A percentile compares a stretch with the other conserved stretches of the same genome.
phyloP scores from a whole-genome alignment of 2,888 invertebrate genomes.

The Drosophila setosimentum region DNA sequence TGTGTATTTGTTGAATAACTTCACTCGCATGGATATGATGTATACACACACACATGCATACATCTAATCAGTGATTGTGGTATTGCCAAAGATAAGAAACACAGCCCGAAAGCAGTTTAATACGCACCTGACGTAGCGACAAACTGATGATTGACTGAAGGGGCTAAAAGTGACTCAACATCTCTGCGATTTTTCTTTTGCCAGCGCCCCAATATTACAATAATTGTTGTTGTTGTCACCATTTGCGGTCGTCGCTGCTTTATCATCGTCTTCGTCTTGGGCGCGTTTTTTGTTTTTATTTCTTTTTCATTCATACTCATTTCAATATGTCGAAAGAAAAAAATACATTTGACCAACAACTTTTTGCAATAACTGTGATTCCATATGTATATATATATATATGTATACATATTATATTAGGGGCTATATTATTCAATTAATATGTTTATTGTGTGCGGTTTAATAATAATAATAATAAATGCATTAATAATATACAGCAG shows the following conservation, averaged over 20 bases:
- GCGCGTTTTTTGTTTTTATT: conserved; percentile 20
- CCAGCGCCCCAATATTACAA: conserved; percentile 47
- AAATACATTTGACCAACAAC: conserved; percentile 40
- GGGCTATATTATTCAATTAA: conserved; percentile 38
- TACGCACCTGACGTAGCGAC: conserved; percentile 34
- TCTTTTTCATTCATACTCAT: conserved; percentile 52
- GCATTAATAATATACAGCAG: conserved; percentile 41
- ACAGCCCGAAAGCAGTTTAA: conserved; percentile 23
- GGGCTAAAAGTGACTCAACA: conserved; percentile 68
- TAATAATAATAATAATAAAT: conserved; percentile 31
- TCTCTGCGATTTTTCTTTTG: conserved; percentile 32
- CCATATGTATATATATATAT: not conserved
- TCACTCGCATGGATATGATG: conserved; percentile 3
- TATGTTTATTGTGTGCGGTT: conserved; percentile 28
- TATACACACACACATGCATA: conserved; percentile 38
- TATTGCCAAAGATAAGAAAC: conserved; percentile 71
- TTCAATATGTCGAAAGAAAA: conserved; percentile 18
- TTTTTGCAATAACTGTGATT: conserved; percentile 59
- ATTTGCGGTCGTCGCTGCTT: conserved; percentile 25
- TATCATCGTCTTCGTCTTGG: conserved; percentile 27
- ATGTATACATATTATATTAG: conserved; percentile 9
- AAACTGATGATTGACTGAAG: conserved; percentile 12
- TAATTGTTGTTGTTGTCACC: conserved; percentile 33
- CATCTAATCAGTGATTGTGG: conserved; percentile 60
- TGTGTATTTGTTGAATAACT: conserved; percentile 57